Percentiles rank a stretch among this genome's conserved stretches.
phyloP scores from a whole-genome alignment of 1,140 invertebrate species.

The Ridgeia piscesae region DNA sequence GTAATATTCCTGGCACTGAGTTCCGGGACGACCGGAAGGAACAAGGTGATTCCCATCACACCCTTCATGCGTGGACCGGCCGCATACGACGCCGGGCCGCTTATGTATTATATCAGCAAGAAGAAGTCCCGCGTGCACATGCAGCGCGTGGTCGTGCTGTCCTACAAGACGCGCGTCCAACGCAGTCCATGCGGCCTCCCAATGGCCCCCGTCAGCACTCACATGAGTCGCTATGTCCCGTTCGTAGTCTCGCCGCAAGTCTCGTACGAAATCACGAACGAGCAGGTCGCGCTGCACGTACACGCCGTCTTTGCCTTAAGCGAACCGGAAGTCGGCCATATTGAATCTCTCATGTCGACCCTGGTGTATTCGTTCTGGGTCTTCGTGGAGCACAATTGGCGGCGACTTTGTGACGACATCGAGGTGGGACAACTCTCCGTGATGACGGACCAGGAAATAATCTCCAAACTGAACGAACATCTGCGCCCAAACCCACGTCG shows the following conservation, averaged over 20 bases:
- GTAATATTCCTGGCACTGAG: constrained; percentile 25
- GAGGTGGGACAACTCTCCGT: neutral
- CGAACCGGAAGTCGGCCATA: constrained; percentile 26
- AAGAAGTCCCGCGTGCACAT: constrained; percentile 13
- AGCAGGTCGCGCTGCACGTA: constrained; percentile 22
- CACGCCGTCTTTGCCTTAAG: constrained; percentile 21
- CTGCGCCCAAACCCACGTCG: constrained; percentile 13
- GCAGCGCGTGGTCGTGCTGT: constrained; percentile 19
- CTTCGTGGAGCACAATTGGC: constrained; percentile 22
- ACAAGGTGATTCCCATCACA: constrained; percentile 27
- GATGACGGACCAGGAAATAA: neutral
- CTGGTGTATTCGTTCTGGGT: constrained; percentile 27
- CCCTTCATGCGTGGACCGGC: constrained; percentile 19
- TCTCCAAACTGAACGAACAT: neutral
- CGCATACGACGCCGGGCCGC: neutral
- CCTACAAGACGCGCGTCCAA: constrained; percentile 15
- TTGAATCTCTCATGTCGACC: constrained; percentile 29
- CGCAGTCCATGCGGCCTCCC: neutral
- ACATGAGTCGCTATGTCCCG: constrained; percentile 26
- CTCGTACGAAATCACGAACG: constrained; percentile 26
- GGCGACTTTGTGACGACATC: constrained; percentile 7
- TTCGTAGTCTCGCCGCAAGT: constrained; percentile 20
- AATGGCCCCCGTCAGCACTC: constrained; percentile 24
- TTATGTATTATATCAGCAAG: constrained; percentile 22
- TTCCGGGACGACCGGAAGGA: constrained; percentile 28